Base-by-base conservation (phyloP, 2,888 invertebrate species). In the Dryococelus australis region DNA sequence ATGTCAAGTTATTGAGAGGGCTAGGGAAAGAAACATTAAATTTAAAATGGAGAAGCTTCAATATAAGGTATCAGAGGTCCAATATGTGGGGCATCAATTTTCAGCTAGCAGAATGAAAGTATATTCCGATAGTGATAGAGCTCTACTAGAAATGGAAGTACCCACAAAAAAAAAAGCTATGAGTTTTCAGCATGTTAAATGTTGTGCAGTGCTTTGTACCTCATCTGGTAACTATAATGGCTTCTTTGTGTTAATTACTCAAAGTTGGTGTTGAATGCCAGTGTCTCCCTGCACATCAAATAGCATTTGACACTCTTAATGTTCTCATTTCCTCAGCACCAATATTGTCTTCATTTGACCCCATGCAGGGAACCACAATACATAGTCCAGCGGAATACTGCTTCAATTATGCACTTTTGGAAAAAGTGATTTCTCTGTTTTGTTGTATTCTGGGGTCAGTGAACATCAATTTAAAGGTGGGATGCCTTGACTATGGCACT, bases 381-480 rank as follows among this genome's bases (percentile, higher is more conserved):
- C n/a, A n/a, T 51, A 47, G 47, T 47, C 12, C 47, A 12, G 47
- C 6, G 47, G 47, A 47, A 47, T 47, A 47, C 47, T 47, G 47
- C 12, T 47, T 47, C 26, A 79, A 79, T 79, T 79, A 79, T 79
- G 79, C 79, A 79, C 79, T 79, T 79, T 79, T n/a, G 79, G 2
- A 8, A 79, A 79, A 79, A 79, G 79, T 27, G 20, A 79, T 79
- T 79, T 79, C 79, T 79, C 5, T n/a, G 79, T 12, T 79, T 79
- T 79, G n/a, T 20, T 0, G 27, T 79, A 24, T 16, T 79, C 9
- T 79, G 79, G 27, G 9, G 79, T 79, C 79, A 79, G 9, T 79
- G 4, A 79, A 79, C 9, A 79, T 79, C 79, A 2, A 79, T 20
- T 79, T 79, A 79, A 79, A 79, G n/a, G 79, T 79, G 0, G 79